Evolutionary conservation across 2,888 invertebrate genomes (phyloP), one percentile per base, ranked within the genome.

Genomic region (Thyatira batis): DNA sequence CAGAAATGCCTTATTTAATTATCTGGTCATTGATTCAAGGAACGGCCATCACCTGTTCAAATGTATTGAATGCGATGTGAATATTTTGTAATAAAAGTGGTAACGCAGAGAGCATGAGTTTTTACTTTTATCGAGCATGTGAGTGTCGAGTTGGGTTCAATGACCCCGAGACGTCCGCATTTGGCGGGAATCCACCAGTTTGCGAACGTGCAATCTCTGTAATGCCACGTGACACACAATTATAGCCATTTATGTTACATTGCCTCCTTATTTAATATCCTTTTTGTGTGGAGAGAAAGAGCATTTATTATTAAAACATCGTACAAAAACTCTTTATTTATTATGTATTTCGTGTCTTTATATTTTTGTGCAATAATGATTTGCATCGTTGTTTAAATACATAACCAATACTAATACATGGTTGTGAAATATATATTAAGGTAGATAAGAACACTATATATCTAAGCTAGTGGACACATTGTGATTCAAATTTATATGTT

Each of bases 81-180:
- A 63, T 57, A 73, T 73, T 71, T 69, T 67, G 67, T 74, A 71
- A 72, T 74, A 76, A 75, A 73, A 70, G 62, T 65, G 64, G 75
- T 76, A 78, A 73, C 69, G 69, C 68, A 70, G 74, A 80, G 78
- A 80, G 79, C 76, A 79, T 73, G 75, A 84, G 80, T 80, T 89
- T 88, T 89, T 89, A 89, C 88, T 89, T 89, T 89, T 89, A 86
- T 84, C 81, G 80, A 83, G 77, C 78, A 78, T 78, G 78, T 77
- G 72, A 70, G 67, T 58, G 57, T 55, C 58, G 39, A 39, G 11
- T 1, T 45, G 65, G 58, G 79, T 78, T 82, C 79, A 69, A 60
- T 65, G 76, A 80, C 76, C 78, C 52, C 50, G 68, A 66, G 61
- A 53, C 67, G 72, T 70, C 69, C 70, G 67, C 68, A 71, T 78